These are phyloP conservation scores for Megastigmus dorsalis DNA, from an alignment of 2,888 invertebrate species.

Conservation along the genomic window DNA sequence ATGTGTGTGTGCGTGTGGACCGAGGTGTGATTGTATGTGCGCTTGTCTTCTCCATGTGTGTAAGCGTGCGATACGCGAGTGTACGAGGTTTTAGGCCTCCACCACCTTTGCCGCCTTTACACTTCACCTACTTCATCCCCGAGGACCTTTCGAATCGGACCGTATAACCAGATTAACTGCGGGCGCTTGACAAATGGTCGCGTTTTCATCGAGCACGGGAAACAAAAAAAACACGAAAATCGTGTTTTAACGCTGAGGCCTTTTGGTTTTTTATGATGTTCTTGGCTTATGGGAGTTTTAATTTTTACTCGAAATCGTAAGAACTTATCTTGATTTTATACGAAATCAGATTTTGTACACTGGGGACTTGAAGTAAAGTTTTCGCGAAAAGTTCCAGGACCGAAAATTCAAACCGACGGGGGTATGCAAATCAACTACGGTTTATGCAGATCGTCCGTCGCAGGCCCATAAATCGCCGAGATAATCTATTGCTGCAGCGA, in stretches of 20 bases:
- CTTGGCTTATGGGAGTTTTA: too few species aligned
- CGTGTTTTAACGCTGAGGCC: too few species aligned
- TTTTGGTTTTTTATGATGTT: too few species aligned
- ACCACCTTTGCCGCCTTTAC: conserved; percentile 49
- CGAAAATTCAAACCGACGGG: neutral
- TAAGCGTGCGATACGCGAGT: conserved; percentile 13
- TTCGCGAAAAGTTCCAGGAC: conserved; percentile 24
- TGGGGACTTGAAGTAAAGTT: conserved; percentile 15
- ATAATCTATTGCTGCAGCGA: conserved; percentile 27
- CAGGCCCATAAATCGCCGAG: conserved; percentile 41
- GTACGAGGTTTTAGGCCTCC: conserved; percentile 3
- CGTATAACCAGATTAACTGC: conserved; percentile 72
- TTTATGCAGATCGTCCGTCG: conserved; percentile 46
- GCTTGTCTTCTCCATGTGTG: conserved; percentile 10
- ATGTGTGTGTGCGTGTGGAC: neutral
- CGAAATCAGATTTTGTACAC: conserved; percentile 11
- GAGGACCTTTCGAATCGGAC: conserved; percentile 59
- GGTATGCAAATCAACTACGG: conserved; percentile 50
- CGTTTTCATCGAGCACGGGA: too few species aligned
- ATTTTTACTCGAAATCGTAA: too few species aligned
- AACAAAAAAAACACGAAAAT: too few species aligned
- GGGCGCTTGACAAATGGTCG: conserved; percentile 70
- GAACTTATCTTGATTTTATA: too few species aligned
- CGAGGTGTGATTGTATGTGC: neutral
- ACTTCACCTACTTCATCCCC: conserved; percentile 57